Percentiles rank a stretch among this genome's conserved stretches.
These are phyloP conservation scores for Lepidothrix coronata DNA, from an alignment of 2,113 vertebrate species.

Conservation along the genomic window DNA sequence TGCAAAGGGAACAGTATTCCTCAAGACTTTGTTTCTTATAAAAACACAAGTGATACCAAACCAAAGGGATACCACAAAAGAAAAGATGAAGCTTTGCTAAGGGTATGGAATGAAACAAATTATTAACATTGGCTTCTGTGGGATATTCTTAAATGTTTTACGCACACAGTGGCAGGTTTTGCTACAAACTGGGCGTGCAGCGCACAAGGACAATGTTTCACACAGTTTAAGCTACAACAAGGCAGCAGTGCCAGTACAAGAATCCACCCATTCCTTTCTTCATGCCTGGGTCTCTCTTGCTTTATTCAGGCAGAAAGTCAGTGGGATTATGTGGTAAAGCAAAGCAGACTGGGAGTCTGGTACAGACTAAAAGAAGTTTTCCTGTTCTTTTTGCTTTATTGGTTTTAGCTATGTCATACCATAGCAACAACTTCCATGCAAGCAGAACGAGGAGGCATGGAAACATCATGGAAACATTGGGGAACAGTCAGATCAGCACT, in stretches of 20 bases:
- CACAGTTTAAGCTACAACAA: not conserved
- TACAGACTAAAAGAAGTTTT: not conserved
- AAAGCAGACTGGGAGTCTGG: not conserved
- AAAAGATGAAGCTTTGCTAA: not conserved
- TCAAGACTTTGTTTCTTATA: not conserved
- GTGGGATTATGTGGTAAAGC: not conserved
- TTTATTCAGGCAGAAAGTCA: not conserved
- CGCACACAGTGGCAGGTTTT: not conserved
- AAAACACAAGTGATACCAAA: not conserved
- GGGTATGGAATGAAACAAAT: not conserved
- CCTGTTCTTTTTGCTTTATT: not conserved
- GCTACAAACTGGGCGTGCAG: not conserved
- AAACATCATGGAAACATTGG: rapidly evolving
- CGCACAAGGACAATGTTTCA: not conserved
- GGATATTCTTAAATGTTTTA: not conserved
- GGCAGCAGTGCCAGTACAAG: not conserved
- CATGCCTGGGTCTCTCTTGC: not conserved
- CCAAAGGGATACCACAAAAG: not conserved
- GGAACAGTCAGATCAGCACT: rapidly evolving
- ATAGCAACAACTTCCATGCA: not conserved
- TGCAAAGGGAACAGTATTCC: not conserved
- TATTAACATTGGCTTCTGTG: not conserved
- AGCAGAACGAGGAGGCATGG: not conserved
- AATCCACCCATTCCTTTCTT: not conserved
- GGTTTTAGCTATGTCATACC: not conserved